Evolutionary conservation across 1,140 invertebrate species (phyloP).

Genomic region (Drosophila suzukii): DNA sequence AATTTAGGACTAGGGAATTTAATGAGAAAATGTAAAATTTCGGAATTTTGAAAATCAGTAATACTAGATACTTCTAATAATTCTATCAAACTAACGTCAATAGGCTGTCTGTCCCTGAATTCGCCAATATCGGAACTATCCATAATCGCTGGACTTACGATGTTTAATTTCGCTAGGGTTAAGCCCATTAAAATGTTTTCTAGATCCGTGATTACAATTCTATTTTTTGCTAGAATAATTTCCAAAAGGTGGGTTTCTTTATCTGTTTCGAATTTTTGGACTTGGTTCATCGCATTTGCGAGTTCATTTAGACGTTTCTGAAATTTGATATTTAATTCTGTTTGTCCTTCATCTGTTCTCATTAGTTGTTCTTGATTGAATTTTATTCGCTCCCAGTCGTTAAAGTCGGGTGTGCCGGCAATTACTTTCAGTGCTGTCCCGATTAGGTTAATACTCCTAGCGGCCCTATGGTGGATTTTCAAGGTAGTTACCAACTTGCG

Average conservation of each 20-base stretch:
- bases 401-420: no score
- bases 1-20: neutral
- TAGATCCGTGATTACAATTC: neutral
- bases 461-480: slow-evolving; percentile 11
- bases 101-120: slow-evolving; percentile 3
- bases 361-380: slow-evolving; percentile 16
- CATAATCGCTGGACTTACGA: neutral
- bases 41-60: slow-evolving; percentile 3
- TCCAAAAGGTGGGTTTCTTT: neutral
- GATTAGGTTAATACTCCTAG: slow-evolving; percentile 15
- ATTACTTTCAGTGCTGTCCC: slow-evolving; percentile 14
- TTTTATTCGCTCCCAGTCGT: slow-evolving; percentile 23
- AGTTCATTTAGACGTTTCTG: slow-evolving; percentile 1
- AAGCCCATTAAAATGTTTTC: slow-evolving; percentile 9
- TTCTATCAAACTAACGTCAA: slow-evolving; percentile 1
- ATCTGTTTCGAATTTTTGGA: slow-evolving; percentile 1
- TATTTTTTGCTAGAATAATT: slow-evolving; percentile 8
- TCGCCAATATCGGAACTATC: neutral
- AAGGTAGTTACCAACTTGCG: neutral
- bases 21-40: slow-evolving; percentile 3
- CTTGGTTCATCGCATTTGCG: neutral
- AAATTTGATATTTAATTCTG: slow-evolving; percentile 13
- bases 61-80: slow-evolving; percentile 5
- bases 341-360: slow-evolving; percentile 17
- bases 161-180: slow-evolving; percentile 1